phyloP scores from a whole-genome alignment of 2,797 vertebrate species.

The Cryptoprocta ferox region DNA sequence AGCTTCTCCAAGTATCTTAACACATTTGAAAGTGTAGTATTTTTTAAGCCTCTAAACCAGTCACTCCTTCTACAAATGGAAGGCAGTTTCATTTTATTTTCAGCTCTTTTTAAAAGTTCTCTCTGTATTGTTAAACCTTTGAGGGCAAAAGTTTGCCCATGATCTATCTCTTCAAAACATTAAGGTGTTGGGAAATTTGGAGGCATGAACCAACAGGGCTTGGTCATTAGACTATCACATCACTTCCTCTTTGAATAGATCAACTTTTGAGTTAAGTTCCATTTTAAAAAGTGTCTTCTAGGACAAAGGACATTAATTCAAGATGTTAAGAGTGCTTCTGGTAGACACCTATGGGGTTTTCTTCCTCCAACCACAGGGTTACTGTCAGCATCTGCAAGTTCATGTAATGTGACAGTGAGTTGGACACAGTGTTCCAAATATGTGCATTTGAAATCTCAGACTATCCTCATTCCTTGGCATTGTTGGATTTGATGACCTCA shows the following conservation, averaged over 20 bases:
- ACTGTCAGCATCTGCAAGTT: not conserved
- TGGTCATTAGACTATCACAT: not conserved
- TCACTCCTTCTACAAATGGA: not conserved
- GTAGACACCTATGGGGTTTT: not conserved
- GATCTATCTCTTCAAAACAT: not conserved
- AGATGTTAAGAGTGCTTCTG: not conserved
- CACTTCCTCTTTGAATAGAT: not conserved
- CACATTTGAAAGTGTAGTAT: not conserved
- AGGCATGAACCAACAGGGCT: not conserved
- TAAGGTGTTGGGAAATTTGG: not conserved
- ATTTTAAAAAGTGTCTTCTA: not conserved
- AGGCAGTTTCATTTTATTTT: not conserved
- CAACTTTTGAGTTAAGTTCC: not conserved
- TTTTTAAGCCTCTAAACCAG: not conserved
- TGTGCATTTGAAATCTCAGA: not conserved
- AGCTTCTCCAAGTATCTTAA: not conserved
- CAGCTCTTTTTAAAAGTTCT: not conserved
- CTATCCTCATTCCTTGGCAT: not conserved
- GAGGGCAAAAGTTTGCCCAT: not conserved
- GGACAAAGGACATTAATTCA: not conserved
- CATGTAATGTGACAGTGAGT: not conserved
- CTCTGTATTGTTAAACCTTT: not conserved
- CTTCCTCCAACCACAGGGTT: not conserved
- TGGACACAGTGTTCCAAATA: not conserved
- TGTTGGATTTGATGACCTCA: not conserved